Percentiles rank a stretch among this genome's conserved stretches.
Evolutionary conservation across 2,113 vertebrate species (phyloP).

Genomic region (Nothobranchius furzeri): DNA sequence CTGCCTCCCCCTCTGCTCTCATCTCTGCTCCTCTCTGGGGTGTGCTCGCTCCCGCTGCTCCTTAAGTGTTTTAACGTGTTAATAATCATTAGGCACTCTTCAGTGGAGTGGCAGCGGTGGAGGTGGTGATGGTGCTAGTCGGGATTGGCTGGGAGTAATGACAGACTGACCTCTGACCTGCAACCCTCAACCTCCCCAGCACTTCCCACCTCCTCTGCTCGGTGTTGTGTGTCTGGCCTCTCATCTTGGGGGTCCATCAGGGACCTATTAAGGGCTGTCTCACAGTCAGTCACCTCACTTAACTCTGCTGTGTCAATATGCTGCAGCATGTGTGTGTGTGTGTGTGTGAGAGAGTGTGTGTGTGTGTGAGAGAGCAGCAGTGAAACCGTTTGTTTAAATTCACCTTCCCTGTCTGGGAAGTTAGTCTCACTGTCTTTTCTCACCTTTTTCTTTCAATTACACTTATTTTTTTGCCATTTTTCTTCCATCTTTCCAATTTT

Average conservation of each 20-base stretch:
- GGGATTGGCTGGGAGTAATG: conserved; percentile 53
- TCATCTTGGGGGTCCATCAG: conserved; percentile 78
- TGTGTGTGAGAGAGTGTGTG: too few relatives aligned
- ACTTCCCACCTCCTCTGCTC: conserved; percentile 20
- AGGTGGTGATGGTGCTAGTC: conserved; percentile 2
- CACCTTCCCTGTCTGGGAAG: conserved; percentile 66
- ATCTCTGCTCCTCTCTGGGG: conserved; percentile 64
- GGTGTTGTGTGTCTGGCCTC: conserved; percentile 70
- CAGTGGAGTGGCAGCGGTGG: conserved; percentile 67
- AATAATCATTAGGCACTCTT: conserved; percentile 78
- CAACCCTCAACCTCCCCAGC: conserved; percentile 47
- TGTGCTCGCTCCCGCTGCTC: conserved; percentile 66
- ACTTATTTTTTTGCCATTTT: conserved; percentile 61
- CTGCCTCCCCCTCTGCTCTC: conserved; percentile 40
- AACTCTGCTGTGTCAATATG: conserved; percentile 78
- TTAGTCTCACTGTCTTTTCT: conserved; percentile 15
- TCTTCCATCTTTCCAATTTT: conserved; percentile 26
- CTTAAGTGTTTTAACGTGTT: conserved; percentile 82
- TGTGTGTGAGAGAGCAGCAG: conserved; percentile 63
- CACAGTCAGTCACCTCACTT: conserved; percentile 73
- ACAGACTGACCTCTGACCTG: conserved; percentile 69
- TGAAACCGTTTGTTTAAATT: conserved; percentile 68
- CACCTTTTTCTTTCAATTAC: conserved; percentile 57
- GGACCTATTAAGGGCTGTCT: conserved; percentile 79
- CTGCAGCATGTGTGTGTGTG: conserved; percentile 65